Evolutionary conservation across 1,140 invertebrate species (phyloP), one percentile per base, ranked within the genome.

Genomic region (Pissodes strobi): DNA sequence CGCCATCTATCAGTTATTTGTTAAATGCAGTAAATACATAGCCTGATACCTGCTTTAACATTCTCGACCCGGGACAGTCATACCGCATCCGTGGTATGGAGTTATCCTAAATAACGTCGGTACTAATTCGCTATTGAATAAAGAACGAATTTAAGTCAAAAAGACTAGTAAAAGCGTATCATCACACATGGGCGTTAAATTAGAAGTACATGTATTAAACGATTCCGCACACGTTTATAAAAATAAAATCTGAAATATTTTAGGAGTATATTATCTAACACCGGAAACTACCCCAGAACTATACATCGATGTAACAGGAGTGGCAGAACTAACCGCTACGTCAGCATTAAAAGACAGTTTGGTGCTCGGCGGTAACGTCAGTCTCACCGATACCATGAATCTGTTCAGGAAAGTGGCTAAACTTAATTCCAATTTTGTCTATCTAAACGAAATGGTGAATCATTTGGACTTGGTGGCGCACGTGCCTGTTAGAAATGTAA

Each of bases 241-340:
- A n/a, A n/a, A n/a, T n/a, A n/a, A n/a, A 22, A 22, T 17, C 9
- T 43, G 39, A 43, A 5, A n/a, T 12, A 10, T 46, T 46, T 39
- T 46, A 82, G 88, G 88, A 52, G 86, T 90, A 15, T 90, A 86
- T 73, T 81, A 81, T 68, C 77, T 77, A 59, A 78, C 64, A 62
- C 1, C 12, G 18, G 34, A 8, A 21, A 70, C 70, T 59, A 79
- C 74, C 69, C 80, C 82, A 8, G 76, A 86, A 64, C 78, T 87
- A 43, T 86, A 88, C 55, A 87, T 94, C 62, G 90, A 93, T 70
- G 77, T 94, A 18, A 87, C 86, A 30, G 84, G 82, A 12, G 83
- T 94, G 23, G 68, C 79, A 9, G 85, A 89, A 39, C 69, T 94
- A 6, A 85, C 83, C 69, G 75, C 80, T 0, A 69, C 82, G 12